Evolutionary conservation across 2,113 vertebrate genomes (phyloP).

Genomic region (Lipophrys pholis): DNA sequence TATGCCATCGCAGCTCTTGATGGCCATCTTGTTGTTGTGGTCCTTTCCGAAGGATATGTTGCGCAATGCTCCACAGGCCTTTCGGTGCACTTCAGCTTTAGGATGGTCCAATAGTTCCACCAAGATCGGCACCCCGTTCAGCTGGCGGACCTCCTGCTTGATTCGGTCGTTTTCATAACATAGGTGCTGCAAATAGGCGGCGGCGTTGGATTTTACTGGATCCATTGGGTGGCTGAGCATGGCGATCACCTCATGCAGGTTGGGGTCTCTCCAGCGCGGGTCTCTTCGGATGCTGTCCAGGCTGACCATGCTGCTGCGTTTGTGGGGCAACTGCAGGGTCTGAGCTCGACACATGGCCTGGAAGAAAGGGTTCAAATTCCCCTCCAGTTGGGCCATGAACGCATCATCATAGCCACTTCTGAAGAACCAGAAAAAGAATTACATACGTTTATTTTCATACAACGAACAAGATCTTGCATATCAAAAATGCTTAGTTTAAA

Average conservation of each 20-base stretch:
- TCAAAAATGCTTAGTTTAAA: no score
- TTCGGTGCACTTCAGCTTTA: constrained; percentile 92
- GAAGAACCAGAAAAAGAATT: constrained; percentile 2
- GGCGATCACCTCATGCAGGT: constrained; percentile 93
- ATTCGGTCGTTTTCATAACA: constrained; percentile 96
- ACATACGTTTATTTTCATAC: neutral
- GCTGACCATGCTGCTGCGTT: constrained; percentile 94
- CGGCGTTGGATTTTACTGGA: constrained; percentile 95
- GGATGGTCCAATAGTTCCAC: constrained; percentile 94
- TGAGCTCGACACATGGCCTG: constrained; percentile 88
- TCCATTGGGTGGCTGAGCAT: constrained; percentile 97
- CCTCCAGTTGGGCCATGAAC: constrained; percentile 87
- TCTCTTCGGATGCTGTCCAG: constrained; percentile 94
- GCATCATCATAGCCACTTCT: constrained; percentile 90
- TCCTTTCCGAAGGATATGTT: constrained; percentile 97
- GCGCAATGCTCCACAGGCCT: constrained; percentile 94
- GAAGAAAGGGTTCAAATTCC: constrained; percentile 88
- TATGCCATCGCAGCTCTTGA: constrained; percentile 95
- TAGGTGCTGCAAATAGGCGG: constrained; percentile 96
- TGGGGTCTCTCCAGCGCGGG: constrained; percentile 95
- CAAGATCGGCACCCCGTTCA: constrained; percentile 91
- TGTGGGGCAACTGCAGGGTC: constrained; percentile 90
- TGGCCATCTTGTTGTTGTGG: constrained; percentile 95
- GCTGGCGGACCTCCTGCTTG: constrained; percentile 94
- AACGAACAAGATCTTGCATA: neutral